A percentile compares a stretch with the other conserved stretches of the same genome.
phyloP scores from a whole-genome alignment of 1,140 invertebrate genomes.

The Drosophila serrata region DNA sequence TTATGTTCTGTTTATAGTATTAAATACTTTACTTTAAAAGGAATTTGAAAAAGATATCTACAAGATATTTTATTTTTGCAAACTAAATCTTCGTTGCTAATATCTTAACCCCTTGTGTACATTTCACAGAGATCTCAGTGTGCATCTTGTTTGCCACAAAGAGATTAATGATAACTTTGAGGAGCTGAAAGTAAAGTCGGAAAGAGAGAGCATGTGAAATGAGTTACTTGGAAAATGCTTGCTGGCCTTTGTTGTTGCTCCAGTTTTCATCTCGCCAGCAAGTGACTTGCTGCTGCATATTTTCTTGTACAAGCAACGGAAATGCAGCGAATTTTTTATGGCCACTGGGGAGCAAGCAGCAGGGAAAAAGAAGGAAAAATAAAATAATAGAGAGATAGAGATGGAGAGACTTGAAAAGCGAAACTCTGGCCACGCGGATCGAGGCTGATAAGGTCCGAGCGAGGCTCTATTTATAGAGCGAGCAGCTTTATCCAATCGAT shows the following conservation, averaged over 20 bases:
- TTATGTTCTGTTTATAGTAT: neutral
- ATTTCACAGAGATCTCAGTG: constrained; percentile 23
- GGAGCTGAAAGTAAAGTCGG: constrained; percentile 55
- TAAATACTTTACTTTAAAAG: neutral
- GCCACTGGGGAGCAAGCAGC: constrained; percentile 25
- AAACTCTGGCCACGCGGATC: constrained; percentile 61
- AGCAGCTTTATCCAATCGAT: constrained; percentile 50
- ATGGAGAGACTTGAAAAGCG: constrained; percentile 56
- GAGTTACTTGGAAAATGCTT: constrained; percentile 77
- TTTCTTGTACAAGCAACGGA: constrained; percentile 77
- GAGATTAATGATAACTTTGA: constrained; percentile 61
- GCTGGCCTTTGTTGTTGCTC: constrained; percentile 67
- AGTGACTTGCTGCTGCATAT: constrained; percentile 64
- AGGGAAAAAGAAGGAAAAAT: constrained; percentile 1
- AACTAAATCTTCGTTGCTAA: neutral
- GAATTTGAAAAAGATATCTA: neutral
- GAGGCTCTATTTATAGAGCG: constrained; percentile 54
- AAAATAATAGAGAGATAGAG: constrained; percentile 9
- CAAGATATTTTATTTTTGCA: neutral
- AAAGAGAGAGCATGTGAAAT: constrained; percentile 72
- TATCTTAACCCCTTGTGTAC: neutral
- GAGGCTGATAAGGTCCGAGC: constrained; percentile 40
- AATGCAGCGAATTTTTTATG: constrained; percentile 80
- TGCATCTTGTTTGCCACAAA: constrained; percentile 39
- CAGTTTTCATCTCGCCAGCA: constrained; percentile 35